A percentile compares a stretch with the other conserved stretches of the same genome.
These are phyloP conservation scores for Buceros bicornis DNA, from an alignment of 2,797 vertebrate species.

Conservation along the genomic window DNA sequence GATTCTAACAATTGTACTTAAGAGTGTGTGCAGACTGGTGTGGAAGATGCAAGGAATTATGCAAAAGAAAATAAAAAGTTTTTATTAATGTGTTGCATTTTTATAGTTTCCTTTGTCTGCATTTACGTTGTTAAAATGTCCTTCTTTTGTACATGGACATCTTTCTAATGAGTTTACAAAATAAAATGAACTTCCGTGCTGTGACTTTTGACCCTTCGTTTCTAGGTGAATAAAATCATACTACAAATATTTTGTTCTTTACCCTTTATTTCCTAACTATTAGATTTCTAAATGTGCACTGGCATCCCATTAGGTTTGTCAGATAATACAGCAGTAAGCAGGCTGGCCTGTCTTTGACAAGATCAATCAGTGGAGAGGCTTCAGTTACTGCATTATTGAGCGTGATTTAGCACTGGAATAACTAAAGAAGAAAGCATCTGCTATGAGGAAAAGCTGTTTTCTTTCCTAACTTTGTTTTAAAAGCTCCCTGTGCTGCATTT, in stretches of 20 bases:
- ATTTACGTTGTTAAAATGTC: not conserved
- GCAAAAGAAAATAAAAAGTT: conserved; percentile 41
- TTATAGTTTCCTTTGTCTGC: conserved; percentile 42
- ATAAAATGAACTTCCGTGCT: conserved; percentile 36
- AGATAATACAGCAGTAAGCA: not conserved
- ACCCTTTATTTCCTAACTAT: not conserved
- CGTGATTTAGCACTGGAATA: not conserved
- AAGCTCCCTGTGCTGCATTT: not conserved
- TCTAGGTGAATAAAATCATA: conserved; percentile 49
- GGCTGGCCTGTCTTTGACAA: not conserved
- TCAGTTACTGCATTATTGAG: not conserved
- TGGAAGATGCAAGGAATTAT: not conserved
- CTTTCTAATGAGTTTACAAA: conserved; percentile 74
- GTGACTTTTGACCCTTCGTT: conserved; percentile 51
- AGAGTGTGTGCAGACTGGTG: not conserved
- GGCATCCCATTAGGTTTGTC: not conserved
- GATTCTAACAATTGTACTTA: not conserved
- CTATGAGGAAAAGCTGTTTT: not conserved
- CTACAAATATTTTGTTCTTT: not conserved
- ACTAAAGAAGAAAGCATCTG: not conserved
- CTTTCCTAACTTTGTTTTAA: not conserved
- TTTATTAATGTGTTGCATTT: conserved; percentile 7
- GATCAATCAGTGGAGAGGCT: not conserved
- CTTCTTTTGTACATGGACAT: conserved; percentile 43
- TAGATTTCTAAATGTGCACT: not conserved